phyloP scores from a whole-genome alignment of 1,140 invertebrate genomes.

The Eufriesea mexicana region DNA sequence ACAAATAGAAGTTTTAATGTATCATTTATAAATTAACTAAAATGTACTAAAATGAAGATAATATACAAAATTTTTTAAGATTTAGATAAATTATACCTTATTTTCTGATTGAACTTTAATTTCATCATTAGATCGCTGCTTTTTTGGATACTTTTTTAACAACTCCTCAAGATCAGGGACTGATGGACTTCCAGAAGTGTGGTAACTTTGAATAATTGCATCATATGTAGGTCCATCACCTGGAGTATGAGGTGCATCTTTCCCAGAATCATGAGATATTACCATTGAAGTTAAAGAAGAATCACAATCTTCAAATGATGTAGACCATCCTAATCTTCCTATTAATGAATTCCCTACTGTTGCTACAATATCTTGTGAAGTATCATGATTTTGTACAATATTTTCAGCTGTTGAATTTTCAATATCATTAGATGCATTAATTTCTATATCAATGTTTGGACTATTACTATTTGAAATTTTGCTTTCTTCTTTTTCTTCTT shows the following conservation, averaged over 20 bases:
- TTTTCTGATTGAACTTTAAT: slow-evolving; percentile 34
- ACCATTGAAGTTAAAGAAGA: slow-evolving; percentile 74
- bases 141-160: slow-evolving; percentile 80
- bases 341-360: slow-evolving; percentile 86
- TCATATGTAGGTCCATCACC: slow-evolving; percentile 81
- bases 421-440: slow-evolving; percentile 37
- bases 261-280: slow-evolving; percentile 67
- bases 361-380: slow-evolving; percentile 50
- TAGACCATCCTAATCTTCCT: slow-evolving; percentile 87
- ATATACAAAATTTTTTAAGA: background rate
- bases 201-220: slow-evolving; percentile 83
- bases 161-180: slow-evolving; percentile 86
- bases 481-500: slow-evolving; percentile 41
- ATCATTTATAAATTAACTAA: too few species aligned
- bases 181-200: slow-evolving; percentile 81
- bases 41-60: too few species aligned
- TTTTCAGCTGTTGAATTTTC: slow-evolving; percentile 39
- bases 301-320: slow-evolving; percentile 84
- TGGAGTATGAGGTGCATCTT: slow-evolving; percentile 67
- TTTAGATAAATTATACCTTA: slow-evolving; percentile 37
- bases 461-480: slow-evolving; percentile 56
- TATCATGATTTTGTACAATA: slow-evolving; percentile 48
- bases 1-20: too few species aligned
- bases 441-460: slow-evolving; percentile 48
- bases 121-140: slow-evolving; percentile 30